phyloP scores from a whole-genome alignment of 2,888 invertebrate species.

The Cerastis rubricosa region DNA sequence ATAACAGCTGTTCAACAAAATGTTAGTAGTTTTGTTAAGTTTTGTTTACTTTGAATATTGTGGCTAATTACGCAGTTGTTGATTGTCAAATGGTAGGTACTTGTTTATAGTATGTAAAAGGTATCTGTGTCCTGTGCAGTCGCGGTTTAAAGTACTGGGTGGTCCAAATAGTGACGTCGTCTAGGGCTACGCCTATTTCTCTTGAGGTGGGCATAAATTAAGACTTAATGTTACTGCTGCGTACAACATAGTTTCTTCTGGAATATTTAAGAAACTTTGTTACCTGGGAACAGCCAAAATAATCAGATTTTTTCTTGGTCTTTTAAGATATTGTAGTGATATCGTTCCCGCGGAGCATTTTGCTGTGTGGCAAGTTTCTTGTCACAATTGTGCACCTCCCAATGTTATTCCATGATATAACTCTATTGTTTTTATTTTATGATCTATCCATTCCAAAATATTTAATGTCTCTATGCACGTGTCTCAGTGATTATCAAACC shows the following conservation, averaged over 20 bases:
- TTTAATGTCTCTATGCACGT: not conserved
- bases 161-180: not conserved
- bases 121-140: not conserved
- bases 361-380: not conserved
- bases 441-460: conserved; percentile 7
- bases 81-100: not conserved
- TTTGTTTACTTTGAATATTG: not conserved
- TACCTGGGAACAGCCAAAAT: too few species aligned
- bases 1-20: conserved; percentile 28
- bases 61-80: conserved; percentile 10
- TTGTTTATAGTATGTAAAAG: not conserved
- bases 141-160: not conserved
- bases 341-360: not conserved
- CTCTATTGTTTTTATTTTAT: not conserved
- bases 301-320: not conserved
- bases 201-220: not conserved
- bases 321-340: not conserved
- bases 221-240: not conserved
- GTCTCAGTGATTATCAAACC: not conserved
- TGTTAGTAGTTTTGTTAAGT: not conserved
- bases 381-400: not conserved
- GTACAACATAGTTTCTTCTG: not conserved
- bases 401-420: not conserved
- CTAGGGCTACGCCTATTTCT: not conserved
- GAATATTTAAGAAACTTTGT: not conserved